Conservation (phyloP, 1,140 invertebrate genomes). For the Argopecten irradians region DNA sequence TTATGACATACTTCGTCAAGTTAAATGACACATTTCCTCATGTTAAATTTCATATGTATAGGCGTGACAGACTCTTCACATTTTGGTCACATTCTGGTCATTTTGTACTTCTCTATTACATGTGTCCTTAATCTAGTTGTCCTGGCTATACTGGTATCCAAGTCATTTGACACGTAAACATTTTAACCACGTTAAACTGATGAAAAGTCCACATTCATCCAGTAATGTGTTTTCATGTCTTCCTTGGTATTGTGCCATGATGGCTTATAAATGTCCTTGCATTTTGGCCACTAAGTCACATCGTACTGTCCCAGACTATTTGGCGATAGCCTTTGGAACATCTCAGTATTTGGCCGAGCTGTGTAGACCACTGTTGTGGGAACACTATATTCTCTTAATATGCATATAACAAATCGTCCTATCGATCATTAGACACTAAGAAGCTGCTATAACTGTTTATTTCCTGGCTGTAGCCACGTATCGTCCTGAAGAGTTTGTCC, state of each 20-base stretch:
- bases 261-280: background rate
- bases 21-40: too few relatives aligned
- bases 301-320: too few relatives aligned
- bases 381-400: background rate
- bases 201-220: too few relatives aligned
- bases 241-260: background rate
- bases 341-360: background rate
- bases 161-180: background rate
- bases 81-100: too few relatives aligned
- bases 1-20: too few relatives aligned
- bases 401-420: background rate
- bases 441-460: constrained; percentile 42
- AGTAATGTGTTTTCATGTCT: too few relatives aligned
- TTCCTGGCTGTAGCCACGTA: constrained; percentile 68
- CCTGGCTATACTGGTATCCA: background rate
- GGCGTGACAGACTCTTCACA: too few relatives aligned
- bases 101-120: too few relatives aligned
- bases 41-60: too few relatives aligned
- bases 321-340: background rate
- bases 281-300: too few relatives aligned
- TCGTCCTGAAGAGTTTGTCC: constrained; percentile 74
- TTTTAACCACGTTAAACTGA: background rate
- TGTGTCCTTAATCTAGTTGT: too few relatives aligned
- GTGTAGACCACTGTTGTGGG: background rate
- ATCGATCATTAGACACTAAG: background rate